Base-by-base conservation (phyloP, 2,797 vertebrate species). In the Peromyscus aztecus region DNA sequence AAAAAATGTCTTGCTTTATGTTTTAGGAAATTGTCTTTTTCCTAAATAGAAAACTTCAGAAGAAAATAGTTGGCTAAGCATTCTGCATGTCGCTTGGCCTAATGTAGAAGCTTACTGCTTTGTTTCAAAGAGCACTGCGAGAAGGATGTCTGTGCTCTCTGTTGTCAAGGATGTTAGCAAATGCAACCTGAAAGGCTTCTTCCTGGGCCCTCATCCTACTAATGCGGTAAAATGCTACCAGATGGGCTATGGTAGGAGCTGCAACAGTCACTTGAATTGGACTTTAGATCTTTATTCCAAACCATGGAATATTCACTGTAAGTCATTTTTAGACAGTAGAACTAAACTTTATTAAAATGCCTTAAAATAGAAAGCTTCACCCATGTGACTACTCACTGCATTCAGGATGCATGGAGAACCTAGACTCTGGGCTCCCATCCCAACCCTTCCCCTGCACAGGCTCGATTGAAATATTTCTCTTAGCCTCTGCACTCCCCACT, bases 1-100 rank as follows among this genome's bases (percentile, higher is more conserved):
- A 65, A 65, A 59, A 55, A 59, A 81, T 24, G 4, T 6, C 27
- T 89, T 71, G 46, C 11, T 83, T 34, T 96, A 2, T 91, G 76
- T 93, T 96, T 94, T 93, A 95, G 37, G 40, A 95, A 95, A 93
- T 87, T 91, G 65, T 88, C 34, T 85, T 94, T 78, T 93, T 77
- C 13, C 52, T 76, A 91, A 96, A 73, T 46, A 96, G 43, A 89
- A 96, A 93, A 77, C 27, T 1, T 71, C 16, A 29, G 24, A 71
- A 78, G 75, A 87, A 49, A 61, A 82, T 23, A 46, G 65, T 37
- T 11, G 24, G 4, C 78, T n/a, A 90, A 40, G n/a, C 31, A 61
- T 95, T 95, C 94, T 85, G 23, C 14, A 81, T 82, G 13, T 71
- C 24, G 21, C 43, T 6, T 2, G 86, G 40, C 10, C 6, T 73